phyloP scores from a whole-genome alignment of 92 coral and sea anemone species.

The Hydrozoanthus gracilis region DNA sequence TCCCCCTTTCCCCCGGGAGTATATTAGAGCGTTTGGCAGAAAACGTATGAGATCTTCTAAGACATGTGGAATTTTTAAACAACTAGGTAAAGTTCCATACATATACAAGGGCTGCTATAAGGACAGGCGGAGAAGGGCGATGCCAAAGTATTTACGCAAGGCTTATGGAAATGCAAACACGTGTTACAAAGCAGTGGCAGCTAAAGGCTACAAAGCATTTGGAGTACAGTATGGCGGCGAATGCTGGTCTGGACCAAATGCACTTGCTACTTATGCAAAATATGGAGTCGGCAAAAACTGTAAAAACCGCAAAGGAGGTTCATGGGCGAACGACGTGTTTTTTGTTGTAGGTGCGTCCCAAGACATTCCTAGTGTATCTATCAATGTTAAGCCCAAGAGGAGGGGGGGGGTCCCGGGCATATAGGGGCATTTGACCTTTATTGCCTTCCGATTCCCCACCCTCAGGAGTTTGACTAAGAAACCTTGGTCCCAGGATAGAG shows the following conservation, averaged over 20 bases:
- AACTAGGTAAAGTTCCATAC: conserved; percentile 16
- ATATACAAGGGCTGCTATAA: conserved; percentile 19
- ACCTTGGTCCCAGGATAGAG: no score
- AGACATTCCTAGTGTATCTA: no score
- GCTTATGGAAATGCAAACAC: conserved; percentile 32
- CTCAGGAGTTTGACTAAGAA: no score
- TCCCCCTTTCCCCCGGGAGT: no score
- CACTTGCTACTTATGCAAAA: conserved; percentile 11
- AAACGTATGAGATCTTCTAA: no score
- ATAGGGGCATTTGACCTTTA: no score
- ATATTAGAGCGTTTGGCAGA: no score
- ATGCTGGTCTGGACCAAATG: conserved; percentile 43
- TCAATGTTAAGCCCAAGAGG: no score
- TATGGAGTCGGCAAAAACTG: background rate
- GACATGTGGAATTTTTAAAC: background rate
- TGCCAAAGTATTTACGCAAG: background rate
- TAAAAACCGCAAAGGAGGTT: conserved; percentile 9
- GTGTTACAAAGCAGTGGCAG: conserved; percentile 15
- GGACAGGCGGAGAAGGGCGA: background rate
- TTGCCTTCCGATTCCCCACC: no score
- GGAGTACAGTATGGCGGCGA: conserved; percentile 29
- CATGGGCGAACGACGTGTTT: conserved; percentile 34
- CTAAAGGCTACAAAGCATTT: conserved; percentile 36
- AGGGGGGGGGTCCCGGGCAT: no score
- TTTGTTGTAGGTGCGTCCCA: conserved; percentile 6